Evolutionary conservation across 2,888 invertebrate genomes (phyloP).

Genomic region (Loripinus fragilis): DNA sequence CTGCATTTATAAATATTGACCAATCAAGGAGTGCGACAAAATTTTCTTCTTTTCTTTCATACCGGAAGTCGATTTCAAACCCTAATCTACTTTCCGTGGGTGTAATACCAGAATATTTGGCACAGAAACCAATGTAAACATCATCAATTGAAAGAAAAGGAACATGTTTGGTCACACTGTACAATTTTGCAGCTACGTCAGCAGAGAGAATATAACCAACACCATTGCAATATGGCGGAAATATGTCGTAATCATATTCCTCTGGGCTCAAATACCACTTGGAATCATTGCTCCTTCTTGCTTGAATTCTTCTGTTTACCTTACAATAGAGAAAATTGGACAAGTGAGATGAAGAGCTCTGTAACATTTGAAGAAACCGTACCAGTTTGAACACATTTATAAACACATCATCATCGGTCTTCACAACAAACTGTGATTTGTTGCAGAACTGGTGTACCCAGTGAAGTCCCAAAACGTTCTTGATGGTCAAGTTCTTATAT

Average conservation of each 20-base stretch:
- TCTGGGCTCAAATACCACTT: neutral
- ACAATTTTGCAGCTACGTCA: neutral
- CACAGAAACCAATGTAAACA: neutral
- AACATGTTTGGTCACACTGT: neutral
- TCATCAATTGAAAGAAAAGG: neutral
- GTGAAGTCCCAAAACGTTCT: slow-evolving; percentile 5
- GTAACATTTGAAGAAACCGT: neutral
- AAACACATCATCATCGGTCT: neutral
- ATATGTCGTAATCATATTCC: neutral
- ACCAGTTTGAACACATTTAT: neutral
- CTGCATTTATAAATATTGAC: neutral
- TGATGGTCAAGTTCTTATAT: neutral
- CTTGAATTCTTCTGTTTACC: neutral
- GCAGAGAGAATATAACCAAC: neutral
- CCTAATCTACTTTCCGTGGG: neutral
- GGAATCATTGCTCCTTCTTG: neutral
- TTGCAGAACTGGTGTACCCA: neutral
- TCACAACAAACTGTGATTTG: neutral
- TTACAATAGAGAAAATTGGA: neutral
- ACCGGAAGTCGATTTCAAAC: neutral
- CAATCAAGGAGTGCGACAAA: neutral
- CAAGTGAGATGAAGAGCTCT: neutral
- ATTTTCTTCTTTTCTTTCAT: neutral
- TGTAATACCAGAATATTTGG: neutral
- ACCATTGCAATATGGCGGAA: slow-evolving; percentile 1